Evolutionary conservation across 2,797 vertebrate species (phyloP), one percentile per base, ranked within the genome.

Genomic region (Sebastes trivittatus): DNA sequence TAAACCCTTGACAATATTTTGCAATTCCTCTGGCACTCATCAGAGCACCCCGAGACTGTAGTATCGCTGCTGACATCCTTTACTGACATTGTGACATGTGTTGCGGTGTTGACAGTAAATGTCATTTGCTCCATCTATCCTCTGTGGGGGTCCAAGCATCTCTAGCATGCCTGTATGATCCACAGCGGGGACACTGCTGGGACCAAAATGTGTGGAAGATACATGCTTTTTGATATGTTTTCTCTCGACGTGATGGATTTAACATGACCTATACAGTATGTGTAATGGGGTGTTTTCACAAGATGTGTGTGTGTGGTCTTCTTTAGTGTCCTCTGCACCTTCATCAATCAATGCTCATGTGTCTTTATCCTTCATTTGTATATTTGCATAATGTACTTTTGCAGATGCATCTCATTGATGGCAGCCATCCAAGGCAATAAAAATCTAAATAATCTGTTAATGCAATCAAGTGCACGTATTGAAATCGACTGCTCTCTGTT

Each of bases 101-200:
- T 75, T 85, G 32, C 22, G 20, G 61, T 46, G 72, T 60, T 90
- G 89, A 92, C 87, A 87, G 77, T 30, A 82, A 83, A 71, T 82
- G 80, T 81, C 63, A 90, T 87, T 86, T 83, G 61, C 75, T 81
- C 77, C 64, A 73, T 83, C 73, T 63, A 38, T 83, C 59, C 75
- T 83, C 82, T 29, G 58, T 62, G 55, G 79, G 84, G 72, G 76
- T 82, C 84, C 78, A 36, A 42, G 6, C 68, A 32, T 78, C 63
- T 81, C 58, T 11, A 65, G 30, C 70, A 75, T 32, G 58, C 55
- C 74, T 72, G 34, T 60, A 34, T 71, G 36, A 73, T 69, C 42
- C 85, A 56, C 81, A 82, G 78, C 52, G 5, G 79, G 63, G 75
- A 52, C 55, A 23, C 67, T n/a, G 56, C 74, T 46, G 56, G 68